phyloP scores from a whole-genome alignment of 1,140 invertebrate genomes.

The Drosophila baimaii region DNA sequence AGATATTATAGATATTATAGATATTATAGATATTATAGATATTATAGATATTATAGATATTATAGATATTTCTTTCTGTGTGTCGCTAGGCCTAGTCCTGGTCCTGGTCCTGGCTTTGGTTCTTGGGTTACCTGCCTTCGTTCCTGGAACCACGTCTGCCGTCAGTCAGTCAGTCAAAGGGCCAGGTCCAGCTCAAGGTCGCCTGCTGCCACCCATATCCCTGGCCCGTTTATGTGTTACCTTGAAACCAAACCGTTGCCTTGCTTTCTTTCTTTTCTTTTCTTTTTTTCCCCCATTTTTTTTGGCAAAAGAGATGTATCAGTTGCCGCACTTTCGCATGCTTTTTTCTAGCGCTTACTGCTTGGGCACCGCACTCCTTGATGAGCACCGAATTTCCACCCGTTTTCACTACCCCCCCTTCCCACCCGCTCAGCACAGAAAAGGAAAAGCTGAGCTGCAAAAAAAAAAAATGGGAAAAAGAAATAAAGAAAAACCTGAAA shows the following conservation, averaged over 20 bases:
- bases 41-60: no score
- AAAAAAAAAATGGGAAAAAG: not conserved
- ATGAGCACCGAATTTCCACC: constrained; percentile 13
- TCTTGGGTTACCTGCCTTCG: constrained; percentile 20
- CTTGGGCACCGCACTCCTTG: constrained; percentile 30
- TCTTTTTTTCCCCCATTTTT: not conserved
- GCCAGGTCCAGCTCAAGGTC: constrained; percentile 48
- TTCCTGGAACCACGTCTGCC: constrained; percentile 42
- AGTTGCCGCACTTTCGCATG: constrained; percentile 61
- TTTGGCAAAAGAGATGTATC: constrained; percentile 55
- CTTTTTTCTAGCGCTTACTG: constrained; percentile 66
- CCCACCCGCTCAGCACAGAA: constrained; percentile 17
- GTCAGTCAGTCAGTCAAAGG: constrained; percentile 12
- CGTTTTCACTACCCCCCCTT: not conserved
- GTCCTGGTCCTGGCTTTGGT: constrained; percentile 13
- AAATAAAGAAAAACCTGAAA: constrained; percentile 21
- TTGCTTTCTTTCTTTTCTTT: not conserved
- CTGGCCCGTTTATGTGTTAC: constrained; percentile 8
- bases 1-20: no score
- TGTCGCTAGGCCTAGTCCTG: not conserved
- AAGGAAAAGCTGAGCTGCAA: constrained; percentile 45
- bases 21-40: not conserved
- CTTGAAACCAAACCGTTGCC: constrained; percentile 5
- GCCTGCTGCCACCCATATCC: constrained; percentile 4
- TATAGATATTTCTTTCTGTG: not conserved